Percentiles rank a stretch among this genome's conserved stretches.
phyloP scores from a whole-genome alignment of 2,113 vertebrate genomes.

The Casuarius casuarius region DNA sequence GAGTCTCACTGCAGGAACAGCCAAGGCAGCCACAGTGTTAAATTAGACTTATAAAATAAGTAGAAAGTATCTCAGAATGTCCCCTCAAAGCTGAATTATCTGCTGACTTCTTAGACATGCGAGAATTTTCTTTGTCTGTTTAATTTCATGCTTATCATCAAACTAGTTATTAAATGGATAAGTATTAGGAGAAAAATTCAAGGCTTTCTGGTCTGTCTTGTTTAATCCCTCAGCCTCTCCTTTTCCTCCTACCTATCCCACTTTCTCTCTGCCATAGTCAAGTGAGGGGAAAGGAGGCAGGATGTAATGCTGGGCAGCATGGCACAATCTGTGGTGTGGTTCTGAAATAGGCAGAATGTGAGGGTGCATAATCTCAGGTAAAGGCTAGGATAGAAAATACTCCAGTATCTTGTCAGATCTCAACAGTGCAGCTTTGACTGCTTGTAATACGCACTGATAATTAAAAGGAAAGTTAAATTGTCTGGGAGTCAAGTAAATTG shows the following conservation, averaged over 20 bases:
- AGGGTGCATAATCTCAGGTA: not conserved
- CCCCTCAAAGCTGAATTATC: constrained; percentile 51
- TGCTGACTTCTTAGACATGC: constrained; percentile 48
- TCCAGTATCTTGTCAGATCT: not conserved
- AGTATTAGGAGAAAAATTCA: constrained; percentile 57
- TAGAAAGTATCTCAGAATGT: constrained; percentile 34
- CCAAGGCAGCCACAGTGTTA: not conserved
- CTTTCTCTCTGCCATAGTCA: constrained; percentile 5
- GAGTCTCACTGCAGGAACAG: not conserved
- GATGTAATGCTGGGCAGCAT: not conserved
- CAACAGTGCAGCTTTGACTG: not conserved
- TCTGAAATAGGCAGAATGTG: not conserved
- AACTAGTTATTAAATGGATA: constrained; percentile 66
- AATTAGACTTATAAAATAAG: not conserved
- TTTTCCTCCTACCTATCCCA: not conserved
- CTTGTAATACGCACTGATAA: not conserved
- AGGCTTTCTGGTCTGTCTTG: constrained; percentile 63
- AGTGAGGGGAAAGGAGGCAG: not conserved
- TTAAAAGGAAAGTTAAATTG: not conserved
- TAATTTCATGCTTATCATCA: constrained; percentile 76
- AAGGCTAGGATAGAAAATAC: not conserved
- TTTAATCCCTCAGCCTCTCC: constrained; percentile 57
- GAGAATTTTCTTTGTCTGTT: constrained; percentile 70
- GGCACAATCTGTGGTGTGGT: not conserved
- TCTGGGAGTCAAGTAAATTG: not conserved